Conservation (phyloP, 2,113 vertebrate species). For the Atlantisia rogersi region DNA sequence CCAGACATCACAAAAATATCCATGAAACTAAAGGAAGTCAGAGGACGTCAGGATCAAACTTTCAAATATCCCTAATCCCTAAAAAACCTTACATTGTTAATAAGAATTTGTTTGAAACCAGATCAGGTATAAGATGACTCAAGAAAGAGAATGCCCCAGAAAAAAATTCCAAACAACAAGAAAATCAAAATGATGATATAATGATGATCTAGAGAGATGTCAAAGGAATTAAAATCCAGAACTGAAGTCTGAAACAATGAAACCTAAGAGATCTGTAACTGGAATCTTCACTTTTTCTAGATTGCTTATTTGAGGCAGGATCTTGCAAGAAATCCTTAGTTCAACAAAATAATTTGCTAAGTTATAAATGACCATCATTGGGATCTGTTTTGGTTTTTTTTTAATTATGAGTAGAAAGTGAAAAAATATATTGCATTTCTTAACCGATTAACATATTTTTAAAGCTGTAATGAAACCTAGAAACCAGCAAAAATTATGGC, state of each 20-base stretch:
- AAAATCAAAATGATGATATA: not conserved
- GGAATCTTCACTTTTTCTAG: not conserved
- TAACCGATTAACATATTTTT: not conserved
- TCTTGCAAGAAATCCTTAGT: not conserved
- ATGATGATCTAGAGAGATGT: not conserved
- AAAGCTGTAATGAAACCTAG: not conserved
- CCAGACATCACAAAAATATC: not conserved
- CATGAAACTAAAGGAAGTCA: not conserved
- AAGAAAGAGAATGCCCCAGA: not conserved
- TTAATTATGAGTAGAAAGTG: not conserved
- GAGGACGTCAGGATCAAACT: not conserved
- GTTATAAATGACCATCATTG: not conserved
- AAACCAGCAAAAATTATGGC: not conserved
- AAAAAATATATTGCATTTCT: not conserved
- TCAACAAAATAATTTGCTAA: not conserved
- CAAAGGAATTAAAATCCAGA: not conserved
- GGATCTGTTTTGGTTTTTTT: not conserved
- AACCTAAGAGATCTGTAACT: fast-evolving
- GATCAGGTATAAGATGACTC: not conserved
- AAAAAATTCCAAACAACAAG: not conserved
- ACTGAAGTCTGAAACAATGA: not conserved
- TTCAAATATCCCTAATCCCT: not conserved
- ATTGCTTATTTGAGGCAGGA: not conserved
- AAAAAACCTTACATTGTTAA: not conserved
- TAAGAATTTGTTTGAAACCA: not conserved